A percentile compares a stretch with the other conserved stretches of the same genome.
These are phyloP conservation scores for Helicoverpa armigera DNA, from an alignment of 1,140 invertebrate species.

Conservation along the genomic window DNA sequence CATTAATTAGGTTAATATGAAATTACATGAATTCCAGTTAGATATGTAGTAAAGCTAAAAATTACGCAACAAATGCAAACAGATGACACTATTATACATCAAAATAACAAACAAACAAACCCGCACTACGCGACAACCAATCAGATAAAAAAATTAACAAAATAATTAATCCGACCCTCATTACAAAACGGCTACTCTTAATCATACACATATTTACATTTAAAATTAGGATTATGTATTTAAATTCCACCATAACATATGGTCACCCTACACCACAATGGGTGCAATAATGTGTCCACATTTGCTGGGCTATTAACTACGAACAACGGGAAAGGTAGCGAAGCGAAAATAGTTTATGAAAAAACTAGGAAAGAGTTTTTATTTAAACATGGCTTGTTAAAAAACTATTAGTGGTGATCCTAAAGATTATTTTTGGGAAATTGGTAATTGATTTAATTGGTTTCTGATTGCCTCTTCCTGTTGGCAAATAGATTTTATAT, in stretches of 20 bases:
- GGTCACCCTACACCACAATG: conserved; percentile 59
- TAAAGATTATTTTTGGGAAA: conserved; percentile 16
- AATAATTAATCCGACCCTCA: conserved; percentile 5
- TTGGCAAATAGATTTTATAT: background rate
- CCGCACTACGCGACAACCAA: background rate
- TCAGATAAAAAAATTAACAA: conserved; percentile 1
- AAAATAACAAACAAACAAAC: background rate
- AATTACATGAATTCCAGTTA: no score
- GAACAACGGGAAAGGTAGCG: conserved; percentile 68
- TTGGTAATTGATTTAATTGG: conserved; percentile 35
- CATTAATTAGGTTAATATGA: no score
- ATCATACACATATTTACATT: conserved; percentile 21
- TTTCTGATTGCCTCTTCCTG: background rate
- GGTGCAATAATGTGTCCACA: conserved; percentile 71
- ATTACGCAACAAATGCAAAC: no score
- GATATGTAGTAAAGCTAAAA: no score
- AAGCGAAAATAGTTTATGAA: conserved; percentile 64
- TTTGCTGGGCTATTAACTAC: conserved; percentile 74
- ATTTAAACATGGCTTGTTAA: conserved; percentile 43
- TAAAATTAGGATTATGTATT: conserved; percentile 34
- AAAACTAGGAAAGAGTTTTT: background rate
- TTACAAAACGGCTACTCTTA: background rate
- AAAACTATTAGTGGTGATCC: conserved; percentile 36
- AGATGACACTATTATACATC: background rate
- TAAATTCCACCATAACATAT: conserved; percentile 44